A percentile compares a stretch with the other conserved stretches of the same genome.
Conservation (phyloP, 2,797 vertebrate genomes). For the Apogon hyalosoma region DNA sequence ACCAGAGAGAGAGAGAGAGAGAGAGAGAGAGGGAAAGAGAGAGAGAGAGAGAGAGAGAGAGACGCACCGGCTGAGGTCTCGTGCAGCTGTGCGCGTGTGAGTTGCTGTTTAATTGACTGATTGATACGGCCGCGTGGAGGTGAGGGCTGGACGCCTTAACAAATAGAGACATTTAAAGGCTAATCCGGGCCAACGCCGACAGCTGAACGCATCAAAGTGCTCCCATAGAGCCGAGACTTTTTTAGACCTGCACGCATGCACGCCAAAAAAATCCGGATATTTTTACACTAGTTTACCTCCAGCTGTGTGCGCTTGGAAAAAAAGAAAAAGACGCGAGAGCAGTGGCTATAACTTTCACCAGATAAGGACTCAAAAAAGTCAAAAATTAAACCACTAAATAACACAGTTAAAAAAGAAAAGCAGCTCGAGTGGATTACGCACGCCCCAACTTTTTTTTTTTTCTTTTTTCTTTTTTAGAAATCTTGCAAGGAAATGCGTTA, state of each 20-base stretch:
- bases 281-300: background rate
- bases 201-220: conserved; percentile 61
- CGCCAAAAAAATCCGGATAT: conserved; percentile 14
- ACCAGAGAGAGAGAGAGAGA: background rate
- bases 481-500: no score
- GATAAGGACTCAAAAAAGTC: background rate
- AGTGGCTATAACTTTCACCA: conserved; percentile 19
- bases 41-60: conserved; percentile 26
- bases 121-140: conserved; percentile 83
- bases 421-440: conserved; percentile 34
- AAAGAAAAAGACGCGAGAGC: background rate
- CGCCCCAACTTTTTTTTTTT: conserved; percentile 40
- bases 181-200: conserved; percentile 80
- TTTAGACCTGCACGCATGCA: conserved; percentile 22
- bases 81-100: conserved; percentile 70
- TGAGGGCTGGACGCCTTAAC: conserved; percentile 82
- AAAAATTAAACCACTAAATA: background rate
- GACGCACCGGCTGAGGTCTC: conserved; percentile 51
- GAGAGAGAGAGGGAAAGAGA: conserved; percentile 10
- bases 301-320: background rate
- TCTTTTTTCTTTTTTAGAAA: no score
- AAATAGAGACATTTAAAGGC: conserved; percentile 85
- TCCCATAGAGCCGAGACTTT: conserved; percentile 41
- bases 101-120: conserved; percentile 87
- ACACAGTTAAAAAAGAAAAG: background rate